Conservation (phyloP, 2,888 invertebrate genomes). For the Cabera pusaria region DNA sequence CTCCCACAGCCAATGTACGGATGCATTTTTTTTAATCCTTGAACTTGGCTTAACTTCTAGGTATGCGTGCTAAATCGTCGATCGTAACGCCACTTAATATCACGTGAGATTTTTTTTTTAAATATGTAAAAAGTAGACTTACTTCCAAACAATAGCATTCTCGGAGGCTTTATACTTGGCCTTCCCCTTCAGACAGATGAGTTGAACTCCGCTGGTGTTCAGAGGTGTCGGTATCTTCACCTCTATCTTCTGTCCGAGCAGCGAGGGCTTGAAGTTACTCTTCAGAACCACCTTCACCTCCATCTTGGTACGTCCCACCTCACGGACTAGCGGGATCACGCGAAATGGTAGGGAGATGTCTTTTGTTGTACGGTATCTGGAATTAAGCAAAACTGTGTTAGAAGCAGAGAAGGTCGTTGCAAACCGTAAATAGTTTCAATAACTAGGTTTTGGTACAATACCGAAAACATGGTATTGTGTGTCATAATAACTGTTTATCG, state of each 20-base stretch:
- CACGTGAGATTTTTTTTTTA: too few species aligned
- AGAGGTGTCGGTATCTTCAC: slow-evolving; percentile 99
- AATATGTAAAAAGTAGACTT: slow-evolving; percentile 72
- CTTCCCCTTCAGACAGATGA: slow-evolving; percentile 99
- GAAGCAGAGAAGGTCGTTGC: too few species aligned
- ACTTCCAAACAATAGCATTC: slow-evolving; percentile 99
- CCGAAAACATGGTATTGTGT: too few species aligned
- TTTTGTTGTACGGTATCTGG: slow-evolving; percentile 98
- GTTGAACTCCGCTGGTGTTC: slow-evolving; percentile 99
- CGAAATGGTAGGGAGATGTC: slow-evolving; percentile 99
- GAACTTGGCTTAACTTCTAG: too few species aligned
- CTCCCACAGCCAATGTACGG: too few species aligned
- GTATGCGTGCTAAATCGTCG: too few species aligned
- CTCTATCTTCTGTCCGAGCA: slow-evolving; percentile 99
- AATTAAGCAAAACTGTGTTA: too few species aligned
- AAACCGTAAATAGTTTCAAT: too few species aligned
- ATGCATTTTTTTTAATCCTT: too few species aligned
- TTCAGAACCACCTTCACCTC: slow-evolving; percentile 99
- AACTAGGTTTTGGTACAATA: too few species aligned
- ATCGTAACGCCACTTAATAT: too few species aligned
- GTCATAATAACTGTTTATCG: too few species aligned
- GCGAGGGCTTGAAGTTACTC: slow-evolving; percentile 99
- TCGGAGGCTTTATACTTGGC: slow-evolving; percentile 99
- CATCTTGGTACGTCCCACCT: slow-evolving; percentile 99
- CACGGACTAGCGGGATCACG: slow-evolving; percentile 98